These are phyloP conservation scores for Apostichopus californicus DNA, from an alignment of 35 echinoderm and acorn worm genomes.

Conservation along the genomic window DNA sequence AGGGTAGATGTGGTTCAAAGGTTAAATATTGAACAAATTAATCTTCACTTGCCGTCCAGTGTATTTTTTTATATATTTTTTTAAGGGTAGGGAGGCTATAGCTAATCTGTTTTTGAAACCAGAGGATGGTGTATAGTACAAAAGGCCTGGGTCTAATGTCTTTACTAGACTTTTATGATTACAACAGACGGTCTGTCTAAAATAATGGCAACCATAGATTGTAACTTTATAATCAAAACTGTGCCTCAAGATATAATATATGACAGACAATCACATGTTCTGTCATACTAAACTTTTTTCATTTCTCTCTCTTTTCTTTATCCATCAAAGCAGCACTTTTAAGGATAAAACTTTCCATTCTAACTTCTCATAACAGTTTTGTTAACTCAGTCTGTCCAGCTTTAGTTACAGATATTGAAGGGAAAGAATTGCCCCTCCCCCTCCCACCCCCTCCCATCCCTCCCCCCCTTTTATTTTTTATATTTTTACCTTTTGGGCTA, in stretches of 20 bases:
- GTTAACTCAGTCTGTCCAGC: too few relatives aligned
- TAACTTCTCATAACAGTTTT: too few relatives aligned
- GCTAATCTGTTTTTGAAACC: neutral
- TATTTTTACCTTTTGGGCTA: too few relatives aligned
- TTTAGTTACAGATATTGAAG: too few relatives aligned
- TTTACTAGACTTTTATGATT: neutral
- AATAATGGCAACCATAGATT: neutral
- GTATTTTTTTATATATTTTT: too few relatives aligned
- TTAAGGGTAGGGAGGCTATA: too few relatives aligned
- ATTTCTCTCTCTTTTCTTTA: neutral
- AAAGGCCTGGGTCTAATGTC: neutral
- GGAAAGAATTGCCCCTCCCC: too few relatives aligned
- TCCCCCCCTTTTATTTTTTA: too few relatives aligned
- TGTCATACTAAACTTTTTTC: neutral
- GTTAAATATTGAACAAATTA: neutral
- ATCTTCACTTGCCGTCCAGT: too few relatives aligned
- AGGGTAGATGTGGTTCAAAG: neutral
- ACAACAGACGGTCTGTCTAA: neutral
- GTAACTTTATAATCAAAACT: neutral
- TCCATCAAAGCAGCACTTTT: neutral
- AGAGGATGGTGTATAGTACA: neutral
- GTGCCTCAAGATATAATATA: neutral
- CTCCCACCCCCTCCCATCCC: too few relatives aligned
- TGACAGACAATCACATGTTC: neutral
- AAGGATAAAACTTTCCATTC: too few relatives aligned